Conservation (phyloP, 1,140 invertebrate genomes). For the Ceratosolen fusciceps region DNA sequence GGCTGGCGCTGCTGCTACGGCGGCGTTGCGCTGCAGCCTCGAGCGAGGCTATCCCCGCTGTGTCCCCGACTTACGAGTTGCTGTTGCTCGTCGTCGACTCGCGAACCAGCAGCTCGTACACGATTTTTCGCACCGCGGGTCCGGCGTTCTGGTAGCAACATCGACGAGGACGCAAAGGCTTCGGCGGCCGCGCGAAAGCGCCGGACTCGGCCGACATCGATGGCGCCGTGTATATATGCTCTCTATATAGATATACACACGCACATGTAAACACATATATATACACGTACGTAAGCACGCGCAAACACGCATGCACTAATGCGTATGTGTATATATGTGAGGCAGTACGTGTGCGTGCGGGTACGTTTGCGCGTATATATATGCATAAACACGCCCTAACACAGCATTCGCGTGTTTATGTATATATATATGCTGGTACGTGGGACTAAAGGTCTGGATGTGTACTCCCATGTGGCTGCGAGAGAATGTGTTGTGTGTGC, state of each 20-base stretch:
- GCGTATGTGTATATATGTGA: not conserved
- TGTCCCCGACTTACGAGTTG: slow-evolving; percentile 38
- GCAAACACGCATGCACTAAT: not conserved
- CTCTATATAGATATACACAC: not conserved
- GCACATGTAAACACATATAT: not conserved
- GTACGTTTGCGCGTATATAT: not conserved
- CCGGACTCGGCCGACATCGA: slow-evolving; percentile 46
- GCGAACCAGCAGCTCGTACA: not conserved
- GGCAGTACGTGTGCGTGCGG: not conserved
- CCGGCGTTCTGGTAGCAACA: slow-evolving; percentile 18
- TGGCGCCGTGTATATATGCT: slow-evolving; percentile 34
- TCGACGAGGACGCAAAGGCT: slow-evolving; percentile 32
- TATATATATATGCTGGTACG: not conserved
- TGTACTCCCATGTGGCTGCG: not conserved
- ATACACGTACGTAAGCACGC: not conserved
- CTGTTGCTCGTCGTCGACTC: slow-evolving; percentile 7
- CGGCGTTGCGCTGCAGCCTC: slow-evolving; percentile 51
- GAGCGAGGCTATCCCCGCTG: slow-evolving; percentile 36
- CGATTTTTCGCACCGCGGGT: slow-evolving; percentile 12
- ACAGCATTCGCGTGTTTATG: not conserved
- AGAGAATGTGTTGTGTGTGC: no score
- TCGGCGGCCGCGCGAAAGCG: slow-evolving; percentile 28
- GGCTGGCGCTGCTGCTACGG: slow-evolving; percentile 58
- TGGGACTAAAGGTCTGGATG: not conserved
- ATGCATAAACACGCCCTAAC: not conserved